Conservation (phyloP, 2,888 invertebrate genomes). For the Dendrolimus pini region DNA sequence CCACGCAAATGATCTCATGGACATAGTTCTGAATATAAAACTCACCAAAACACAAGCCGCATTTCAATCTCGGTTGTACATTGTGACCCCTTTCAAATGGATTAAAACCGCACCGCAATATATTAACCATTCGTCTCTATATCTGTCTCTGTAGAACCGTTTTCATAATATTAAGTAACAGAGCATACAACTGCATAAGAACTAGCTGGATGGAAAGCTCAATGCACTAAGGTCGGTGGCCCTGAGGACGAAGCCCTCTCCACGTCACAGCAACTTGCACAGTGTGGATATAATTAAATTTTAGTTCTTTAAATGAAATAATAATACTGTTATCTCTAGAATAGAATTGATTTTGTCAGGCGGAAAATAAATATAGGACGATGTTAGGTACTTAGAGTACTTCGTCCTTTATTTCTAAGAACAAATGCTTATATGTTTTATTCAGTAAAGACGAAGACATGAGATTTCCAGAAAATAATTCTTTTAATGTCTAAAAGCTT, state of each 20-base stretch:
- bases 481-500: too few relatives aligned
- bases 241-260: slow-evolving; percentile 25
- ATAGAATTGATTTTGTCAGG: neutral
- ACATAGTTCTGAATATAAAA: neutral
- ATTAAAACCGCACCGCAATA: neutral
- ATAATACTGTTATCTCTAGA: neutral
- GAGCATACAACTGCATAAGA: slow-evolving; percentile 9
- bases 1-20: too few relatives aligned
- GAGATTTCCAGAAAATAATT: too few relatives aligned
- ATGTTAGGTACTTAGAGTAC: too few relatives aligned
- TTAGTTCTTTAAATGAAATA: neutral
- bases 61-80: neutral
- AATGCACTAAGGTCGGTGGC: slow-evolving; percentile 32
- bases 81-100: neutral
- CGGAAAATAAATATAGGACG: too few relatives aligned
- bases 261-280: neutral
- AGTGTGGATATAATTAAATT: neutral
- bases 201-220: slow-evolving; percentile 9
- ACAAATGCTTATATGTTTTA: too few relatives aligned
- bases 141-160: neutral
- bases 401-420: too few relatives aligned
- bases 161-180: slow-evolving; percentile 6
- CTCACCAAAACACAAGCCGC: neutral
- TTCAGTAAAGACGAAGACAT: too few relatives aligned
- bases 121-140: neutral